A percentile compares a stretch with the other conserved stretches of the same genome.
Conservation (phyloP, 2,888 invertebrate genomes). For the Adelphocoris suturalis region DNA sequence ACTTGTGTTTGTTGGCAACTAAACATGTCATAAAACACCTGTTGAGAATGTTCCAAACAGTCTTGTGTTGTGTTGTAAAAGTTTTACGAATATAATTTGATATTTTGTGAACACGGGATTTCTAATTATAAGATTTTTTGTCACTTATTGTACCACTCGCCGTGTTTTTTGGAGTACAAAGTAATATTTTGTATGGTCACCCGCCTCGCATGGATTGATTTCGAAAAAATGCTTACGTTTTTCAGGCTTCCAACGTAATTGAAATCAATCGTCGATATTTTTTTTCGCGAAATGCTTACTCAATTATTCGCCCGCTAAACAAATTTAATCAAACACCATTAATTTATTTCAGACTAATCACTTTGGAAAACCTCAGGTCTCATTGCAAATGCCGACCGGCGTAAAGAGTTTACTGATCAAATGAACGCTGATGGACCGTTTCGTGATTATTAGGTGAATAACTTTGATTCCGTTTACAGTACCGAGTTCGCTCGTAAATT, state of each 20-base stretch:
- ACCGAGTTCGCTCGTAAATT: neutral
- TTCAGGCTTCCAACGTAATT: neutral
- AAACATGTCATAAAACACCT: too few relatives aligned
- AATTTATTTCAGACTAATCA: neutral
- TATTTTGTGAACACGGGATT: too few relatives aligned
- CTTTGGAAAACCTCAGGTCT: neutral
- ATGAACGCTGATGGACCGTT: slow-evolving; percentile 2
- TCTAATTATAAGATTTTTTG: too few relatives aligned
- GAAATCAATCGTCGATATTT: neutral
- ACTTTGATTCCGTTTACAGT: neutral
- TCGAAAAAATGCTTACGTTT: too few relatives aligned
- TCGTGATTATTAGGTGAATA: slow-evolving; percentile 2
- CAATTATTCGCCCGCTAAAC: neutral
- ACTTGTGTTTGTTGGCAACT: too few relatives aligned
- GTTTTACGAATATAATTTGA: too few relatives aligned
- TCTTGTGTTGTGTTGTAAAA: too few relatives aligned
- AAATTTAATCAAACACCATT: neutral
- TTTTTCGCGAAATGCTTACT: neutral
- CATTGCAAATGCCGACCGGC: neutral
- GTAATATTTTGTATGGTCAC: too few relatives aligned
- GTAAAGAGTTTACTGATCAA: slow-evolving; percentile 19
- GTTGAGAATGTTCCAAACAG: too few relatives aligned
- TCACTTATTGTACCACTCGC: too few relatives aligned
- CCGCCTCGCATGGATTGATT: too few relatives aligned
- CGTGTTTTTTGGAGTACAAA: too few relatives aligned